Evolutionary conservation across 2,888 invertebrate genomes (phyloP), one percentile per base, ranked within the genome.

Genomic region (Aproaerema taeniolella): DNA sequence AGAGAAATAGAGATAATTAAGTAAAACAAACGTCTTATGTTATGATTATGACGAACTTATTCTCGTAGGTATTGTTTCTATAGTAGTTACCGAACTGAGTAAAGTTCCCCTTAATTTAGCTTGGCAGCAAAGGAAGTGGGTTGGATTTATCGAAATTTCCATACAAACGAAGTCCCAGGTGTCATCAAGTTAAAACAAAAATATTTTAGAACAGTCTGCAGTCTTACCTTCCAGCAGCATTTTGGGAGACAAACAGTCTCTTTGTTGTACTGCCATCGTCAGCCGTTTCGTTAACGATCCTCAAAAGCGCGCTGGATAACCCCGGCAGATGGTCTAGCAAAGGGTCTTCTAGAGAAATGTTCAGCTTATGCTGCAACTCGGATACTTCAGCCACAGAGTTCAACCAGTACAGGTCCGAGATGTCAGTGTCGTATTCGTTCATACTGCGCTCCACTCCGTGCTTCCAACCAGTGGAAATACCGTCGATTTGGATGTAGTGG

Each of bases 401-500:
- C 61, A 95, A 81, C 87, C 94, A 90, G 58, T 91, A 86, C 48
- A 93, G 89, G 55, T 93, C 93, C 4, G 89, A 88, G 38, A 88
- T 76, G 30, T 90, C 88, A 28, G 89, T 88, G 13, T 88, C 89
- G 42, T 75, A 82, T 39, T 90, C 89, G 33, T 89, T 88, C 50
- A 89, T 85, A 54, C 90, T 91, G 31, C 92, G 88, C 41, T 88
- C 88, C 0, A 92, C 89, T 0, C 92, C 92, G 41, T 90, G 89
- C 47, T 88, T 88, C 88, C 92, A 95, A 2, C 95, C 96, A 38
- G 90, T 91, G 54, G 89, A 90, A 38, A 96, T 76, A 1, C 96
- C 96, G 59, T 91, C 90, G 43, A 95, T 78, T 82, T 96, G 96
- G 13, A 88, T 88, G 64, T 94, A 91, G 60, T 93, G 91, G 37